phyloP scores from a whole-genome alignment of 1,140 invertebrate genomes.

The Drosophila mauritiana region DNA sequence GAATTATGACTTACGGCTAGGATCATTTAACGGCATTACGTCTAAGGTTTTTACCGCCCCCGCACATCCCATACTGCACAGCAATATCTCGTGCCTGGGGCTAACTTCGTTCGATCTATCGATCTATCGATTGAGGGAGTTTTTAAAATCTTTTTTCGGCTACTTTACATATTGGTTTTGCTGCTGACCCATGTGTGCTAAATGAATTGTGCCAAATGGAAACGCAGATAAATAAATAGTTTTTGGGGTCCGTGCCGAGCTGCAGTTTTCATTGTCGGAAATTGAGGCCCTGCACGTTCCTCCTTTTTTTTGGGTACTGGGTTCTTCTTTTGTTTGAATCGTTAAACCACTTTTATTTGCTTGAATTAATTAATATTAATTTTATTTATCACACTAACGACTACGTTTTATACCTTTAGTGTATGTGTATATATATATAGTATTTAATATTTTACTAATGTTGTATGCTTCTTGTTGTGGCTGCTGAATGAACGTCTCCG shows the following conservation, averaged over 20 bases:
- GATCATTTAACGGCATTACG: conserved; percentile 10
- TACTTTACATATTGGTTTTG: conserved; percentile 14
- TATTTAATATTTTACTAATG: conserved; percentile 69
- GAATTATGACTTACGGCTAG: conserved; percentile 41
- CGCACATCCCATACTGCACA: conserved; percentile 9
- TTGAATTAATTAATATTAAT: conserved; percentile 77
- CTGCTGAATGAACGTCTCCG: conserved; percentile 46
- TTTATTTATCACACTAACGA: conserved; percentile 77
- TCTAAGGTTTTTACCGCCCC: too few relatives aligned
- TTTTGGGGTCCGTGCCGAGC: conserved; percentile 24
- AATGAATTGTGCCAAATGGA: conserved; percentile 26
- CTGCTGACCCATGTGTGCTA: conserved; percentile 32
- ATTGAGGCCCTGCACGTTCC: conserved; percentile 26
- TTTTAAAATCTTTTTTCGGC: conserved; percentile 20
- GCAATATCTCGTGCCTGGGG: background rate
- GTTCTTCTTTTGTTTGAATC: conserved; percentile 63
- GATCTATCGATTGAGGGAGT: conserved; percentile 8
- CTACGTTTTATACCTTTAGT: conserved; percentile 67
- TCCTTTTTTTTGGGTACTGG: conserved; percentile 9
- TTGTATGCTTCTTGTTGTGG: conserved; percentile 51
- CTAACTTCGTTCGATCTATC: background rate
- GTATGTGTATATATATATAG: conserved; percentile 58
- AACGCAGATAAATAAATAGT: conserved; percentile 36
- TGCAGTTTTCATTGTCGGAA: conserved; percentile 5
- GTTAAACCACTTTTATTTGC: conserved; percentile 65